These are phyloP conservation scores for Chanos chanos DNA, from an alignment of 2,797 vertebrate genomes.

Conservation along the genomic window DNA sequence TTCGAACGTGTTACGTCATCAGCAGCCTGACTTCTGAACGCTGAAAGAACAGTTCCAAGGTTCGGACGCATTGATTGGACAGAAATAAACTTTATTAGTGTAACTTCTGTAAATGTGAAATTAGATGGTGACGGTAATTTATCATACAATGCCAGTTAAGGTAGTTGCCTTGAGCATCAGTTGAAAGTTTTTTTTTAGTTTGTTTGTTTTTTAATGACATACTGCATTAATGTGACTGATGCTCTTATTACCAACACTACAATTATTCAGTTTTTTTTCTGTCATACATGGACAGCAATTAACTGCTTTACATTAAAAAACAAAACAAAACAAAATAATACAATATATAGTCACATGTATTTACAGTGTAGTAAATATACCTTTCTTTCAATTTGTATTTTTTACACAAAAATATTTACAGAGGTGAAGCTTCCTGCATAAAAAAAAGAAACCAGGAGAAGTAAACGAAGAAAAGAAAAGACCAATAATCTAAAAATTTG, in stretches of 20 bases:
- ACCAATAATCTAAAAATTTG: slow-evolving; percentile 8
- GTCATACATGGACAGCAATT: slow-evolving; percentile 90
- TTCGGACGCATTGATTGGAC: slow-evolving; percentile 1
- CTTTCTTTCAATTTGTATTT: slow-evolving; percentile 70
- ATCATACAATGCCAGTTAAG: slow-evolving; percentile 30
- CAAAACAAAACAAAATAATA: slow-evolving; percentile 93
- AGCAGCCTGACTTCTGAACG: no score
- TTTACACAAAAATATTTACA: slow-evolving; percentile 92
- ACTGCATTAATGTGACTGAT: slow-evolving; percentile 65
- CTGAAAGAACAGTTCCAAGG: no score
- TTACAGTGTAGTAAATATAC: slow-evolving; percentile 93
- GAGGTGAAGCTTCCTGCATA: slow-evolving; percentile 76
- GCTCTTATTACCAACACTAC: slow-evolving; percentile 78
- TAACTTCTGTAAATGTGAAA: slow-evolving; percentile 39
- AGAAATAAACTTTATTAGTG: slow-evolving; percentile 47
- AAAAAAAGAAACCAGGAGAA: slow-evolving; percentile 54
- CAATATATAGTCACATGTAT: slow-evolving; percentile 84
- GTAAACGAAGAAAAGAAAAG: not conserved
- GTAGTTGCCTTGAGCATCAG: slow-evolving; percentile 16
- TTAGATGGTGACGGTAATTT: slow-evolving; percentile 31
- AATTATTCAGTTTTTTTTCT: slow-evolving; percentile 78
- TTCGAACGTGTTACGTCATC: no score
- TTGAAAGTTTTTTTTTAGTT: slow-evolving; percentile 13
- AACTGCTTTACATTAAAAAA: slow-evolving; percentile 92
- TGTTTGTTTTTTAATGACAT: slow-evolving; percentile 30